These are phyloP conservation scores for Eupithecia subfuscata DNA, from an alignment of 2,888 invertebrate genomes.

Conservation along the genomic window DNA sequence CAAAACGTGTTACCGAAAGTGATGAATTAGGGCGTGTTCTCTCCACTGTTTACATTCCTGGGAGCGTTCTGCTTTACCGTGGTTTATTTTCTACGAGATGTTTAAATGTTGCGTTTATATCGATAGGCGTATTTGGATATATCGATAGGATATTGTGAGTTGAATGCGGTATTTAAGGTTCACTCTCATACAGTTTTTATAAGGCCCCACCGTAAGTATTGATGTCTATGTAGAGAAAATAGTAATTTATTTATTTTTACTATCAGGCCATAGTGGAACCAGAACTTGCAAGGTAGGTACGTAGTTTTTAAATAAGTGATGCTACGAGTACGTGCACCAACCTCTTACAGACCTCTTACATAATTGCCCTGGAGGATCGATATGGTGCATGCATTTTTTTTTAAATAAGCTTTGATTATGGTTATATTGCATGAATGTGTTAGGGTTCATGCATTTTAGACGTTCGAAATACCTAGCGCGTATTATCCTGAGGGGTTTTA, in stretches of 20 bases:
- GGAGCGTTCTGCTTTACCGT: not conserved
- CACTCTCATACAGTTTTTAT: not conserved
- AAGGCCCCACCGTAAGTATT: not conserved
- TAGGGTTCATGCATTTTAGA: too few species aligned
- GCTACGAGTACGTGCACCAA: too few species aligned
- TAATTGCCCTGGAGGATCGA: too few species aligned
- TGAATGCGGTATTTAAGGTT: not conserved
- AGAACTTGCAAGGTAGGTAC: too few species aligned
- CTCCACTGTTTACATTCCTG: not conserved
- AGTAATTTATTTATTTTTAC: not conserved
- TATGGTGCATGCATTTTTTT: not conserved
- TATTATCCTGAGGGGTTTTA: too few species aligned
- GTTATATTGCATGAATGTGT: too few species aligned
- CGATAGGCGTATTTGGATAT: not conserved
- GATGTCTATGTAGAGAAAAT: not conserved
- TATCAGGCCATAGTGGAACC: too few species aligned
- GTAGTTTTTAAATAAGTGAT: too few species aligned
- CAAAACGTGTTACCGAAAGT: not conserved
- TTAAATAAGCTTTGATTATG: not conserved
- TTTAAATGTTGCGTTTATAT: not conserved
- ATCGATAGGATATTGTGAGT: not conserved
- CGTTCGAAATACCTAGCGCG: not conserved
- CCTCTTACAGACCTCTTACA: not conserved
- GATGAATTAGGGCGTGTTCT: slow-evolving; percentile 1
- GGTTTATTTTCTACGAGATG: not conserved